Base-by-base conservation (phyloP, 2,113 vertebrate species). In the Brienomyrus longianalis region DNA sequence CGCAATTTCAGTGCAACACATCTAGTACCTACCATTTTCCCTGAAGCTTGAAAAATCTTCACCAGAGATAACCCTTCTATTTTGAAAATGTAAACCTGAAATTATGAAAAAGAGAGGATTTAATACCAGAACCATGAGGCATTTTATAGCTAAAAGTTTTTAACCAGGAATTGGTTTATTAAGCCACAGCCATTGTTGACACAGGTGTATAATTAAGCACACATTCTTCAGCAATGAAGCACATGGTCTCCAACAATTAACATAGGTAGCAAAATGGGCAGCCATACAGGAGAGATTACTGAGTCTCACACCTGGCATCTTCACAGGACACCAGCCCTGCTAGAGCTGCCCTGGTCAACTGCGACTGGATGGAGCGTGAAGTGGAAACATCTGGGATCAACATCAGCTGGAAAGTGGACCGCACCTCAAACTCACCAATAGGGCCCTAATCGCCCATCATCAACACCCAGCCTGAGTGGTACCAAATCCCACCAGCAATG, bases 81-180 rank as follows among this genome's bases (percentile, higher is more conserved):
- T 96, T 97, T 97, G 93, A 99, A 99, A 95, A 99, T 96, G 93
- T 99, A 99, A 94, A 99, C 98, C 98, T 99, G 92, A 80, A 11
- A 23, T 91, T 91, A 84, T 92, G 74, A 19, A 83, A 92, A 13
- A 2, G 62, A 91, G 17, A 17, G 17, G 35, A 43, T 80, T 80
- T 80, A 80, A 80, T 5, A 80, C 5, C 17, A 39, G 35, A 80
- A 43, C 15, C 27, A 31, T 31, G 62, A 70, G 6, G n/a, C 6
- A 62, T n/a, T 62, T 59, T 70, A 70, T 31, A 70, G 62, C 27
- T 70, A 70, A 70, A 70, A 70, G 62, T 70, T 31, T 5, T 27
- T 70, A 27, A 27, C 10, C 62, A 70, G 62, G 9, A 70, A 27
- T 66, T 66, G 23, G 10, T 13, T 31, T 10, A 31, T 70, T 70